Base-by-base conservation (phyloP, 2,888 invertebrate species). In the Polyommatus iphigenia region DNA sequence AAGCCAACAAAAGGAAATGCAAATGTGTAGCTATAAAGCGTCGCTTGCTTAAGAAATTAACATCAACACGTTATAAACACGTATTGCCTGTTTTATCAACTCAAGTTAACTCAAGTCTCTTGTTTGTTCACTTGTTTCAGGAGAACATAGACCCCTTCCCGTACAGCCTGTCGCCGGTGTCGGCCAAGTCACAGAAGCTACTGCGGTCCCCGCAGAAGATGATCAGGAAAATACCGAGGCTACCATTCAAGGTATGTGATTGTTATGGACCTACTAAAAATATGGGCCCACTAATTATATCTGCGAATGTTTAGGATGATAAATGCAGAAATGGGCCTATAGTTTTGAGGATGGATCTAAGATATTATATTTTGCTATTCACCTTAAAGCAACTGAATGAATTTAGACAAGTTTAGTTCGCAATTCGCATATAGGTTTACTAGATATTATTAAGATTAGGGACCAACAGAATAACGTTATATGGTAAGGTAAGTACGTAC, bases 161-260 rank as follows among this genome's bases (percentile, higher is more conserved):
- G 0, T 99, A 98, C 91, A 99, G 99, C 59, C 91, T 99, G 50
- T 99, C 99, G 3, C 99, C 99, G 0, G 96, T 99, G 76, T 98
- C 99, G 83, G 97, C 97, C 50, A 99, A 99, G 90, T 99, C 99
- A 82, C 99, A 99, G 91, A 98, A 98, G 86, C 93, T 99, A 6
- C 93, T 99, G 76, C 95, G 99, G 62, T 99, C 99, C 0, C 99
- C 99, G 0, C 95, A 99, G 82, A 99, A 99, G 92, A 98, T 99
- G n/a, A 98, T 99, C 1, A 94, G 99, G 81, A 99, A 99, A 94
- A 99, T 99, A 84, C 99, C 99, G 2, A 96, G 99, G 89, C 99
- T 99, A 89, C 99, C 99, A 2, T 99, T 99, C 94, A 99, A 99
- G 94, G 85, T 83, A 79, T 24, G 3, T 76, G 18, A 46, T 50